Conservation (phyloP, 1,140 invertebrate species). For the Phymastichus coffea region DNA sequence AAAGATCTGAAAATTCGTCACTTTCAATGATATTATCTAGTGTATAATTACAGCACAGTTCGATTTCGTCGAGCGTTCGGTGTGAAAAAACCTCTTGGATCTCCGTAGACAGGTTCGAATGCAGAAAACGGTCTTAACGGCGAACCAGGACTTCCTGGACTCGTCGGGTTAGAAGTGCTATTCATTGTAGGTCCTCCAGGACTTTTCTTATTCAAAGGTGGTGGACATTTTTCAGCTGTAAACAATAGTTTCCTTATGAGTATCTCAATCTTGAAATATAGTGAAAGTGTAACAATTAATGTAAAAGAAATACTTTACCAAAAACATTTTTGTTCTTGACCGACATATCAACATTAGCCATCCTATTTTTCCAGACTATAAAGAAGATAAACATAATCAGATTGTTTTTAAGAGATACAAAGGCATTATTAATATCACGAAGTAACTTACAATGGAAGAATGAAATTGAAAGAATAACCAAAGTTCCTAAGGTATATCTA, state of each 20-base stretch:
- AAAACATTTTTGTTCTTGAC: conserved; percentile 48
- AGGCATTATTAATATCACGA: background rate
- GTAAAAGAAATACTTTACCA: conserved; percentile 36
- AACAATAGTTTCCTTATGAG: conserved; percentile 18
- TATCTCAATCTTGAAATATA: background rate
- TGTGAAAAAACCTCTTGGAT: conserved; percentile 48
- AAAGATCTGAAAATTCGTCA: background rate
- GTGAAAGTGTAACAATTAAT: background rate
- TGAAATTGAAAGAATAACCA: conserved; percentile 42
- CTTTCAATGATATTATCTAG: too few species aligned
- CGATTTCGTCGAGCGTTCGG: conserved; percentile 45
- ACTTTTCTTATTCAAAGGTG: conserved; percentile 40
- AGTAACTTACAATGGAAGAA: conserved; percentile 46
- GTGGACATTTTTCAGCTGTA: conserved; percentile 50
- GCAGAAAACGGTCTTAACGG: conserved; percentile 48
- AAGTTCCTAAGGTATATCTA: conserved; percentile 46
- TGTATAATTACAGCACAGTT: conserved; percentile 26
- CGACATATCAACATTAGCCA: conserved; percentile 44
- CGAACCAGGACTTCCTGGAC: conserved; percentile 33
- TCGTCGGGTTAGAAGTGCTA: conserved; percentile 36
- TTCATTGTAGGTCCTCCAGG: conserved; percentile 35
- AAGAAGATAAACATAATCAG: background rate
- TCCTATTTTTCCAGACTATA: conserved; percentile 48
- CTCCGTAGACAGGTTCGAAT: conserved; percentile 48
- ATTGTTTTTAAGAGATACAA: background rate